Evolutionary conservation across 2,113 vertebrate species (phyloP), one percentile per base, ranked within the genome.

Genomic region (Bufo bufo): DNA sequence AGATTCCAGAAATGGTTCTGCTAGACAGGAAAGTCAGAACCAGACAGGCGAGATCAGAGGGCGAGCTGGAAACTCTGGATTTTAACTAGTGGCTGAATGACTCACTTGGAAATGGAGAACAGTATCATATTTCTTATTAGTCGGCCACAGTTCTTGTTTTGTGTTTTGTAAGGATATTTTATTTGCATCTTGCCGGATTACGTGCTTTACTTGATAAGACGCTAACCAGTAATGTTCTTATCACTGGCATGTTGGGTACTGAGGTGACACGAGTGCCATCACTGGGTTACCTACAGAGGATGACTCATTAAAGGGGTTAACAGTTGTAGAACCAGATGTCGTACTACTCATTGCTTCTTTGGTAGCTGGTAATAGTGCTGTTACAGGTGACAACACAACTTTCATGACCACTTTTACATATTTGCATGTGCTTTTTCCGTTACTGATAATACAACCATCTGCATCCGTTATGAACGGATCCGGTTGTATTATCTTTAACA

Each of bases 11-110:
- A 74, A 47, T 8, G 71, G 4, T 74, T 74, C 71, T 47, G 14
- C 71, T 47, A 47, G 52, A 23, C 13, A 14, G 20, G 12, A 43
- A 45, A 45, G 43, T 43, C 69, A 45, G 13, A 43, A 74, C 9
- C 6, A 74, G 77, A 23, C 13, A 7, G 33, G n/a, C n/a, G 20
- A 54, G 19, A 77, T 77, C 50, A 56, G 71, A 74, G 45, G 5
- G 6, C 49, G 58, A 82, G 19, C 45, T 82, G 80, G 80, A 82
- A 82, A 82, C 43, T 82, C 43, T 45, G 5, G 33, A 9, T 65
- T 82, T 82, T 65, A 16, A 49, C 23, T 65, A 63, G 3, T 10
- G 59, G 43, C 9, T 63, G 16, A 63, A 20, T 82, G 79, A 82
- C 58, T 82, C 79, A 82, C 33, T 63, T 63, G 79, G 79, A 82